A percentile compares a stretch with the other conserved stretches of the same genome.
Evolutionary conservation across 2,797 vertebrate genomes (phyloP).

Genomic region (Anguilla anguilla): DNA sequence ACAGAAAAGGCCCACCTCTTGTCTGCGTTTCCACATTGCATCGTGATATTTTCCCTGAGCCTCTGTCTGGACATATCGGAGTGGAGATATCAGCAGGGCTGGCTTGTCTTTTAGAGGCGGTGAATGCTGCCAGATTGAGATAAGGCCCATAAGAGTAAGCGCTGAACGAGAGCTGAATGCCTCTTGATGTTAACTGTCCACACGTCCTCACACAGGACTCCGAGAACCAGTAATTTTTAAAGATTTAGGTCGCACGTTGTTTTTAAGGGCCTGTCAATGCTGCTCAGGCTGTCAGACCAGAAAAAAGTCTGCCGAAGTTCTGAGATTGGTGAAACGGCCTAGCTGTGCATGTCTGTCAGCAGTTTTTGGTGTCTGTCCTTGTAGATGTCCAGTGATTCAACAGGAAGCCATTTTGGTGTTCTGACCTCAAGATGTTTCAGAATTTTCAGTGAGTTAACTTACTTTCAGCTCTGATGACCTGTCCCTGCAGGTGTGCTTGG

Average conservation of each 20-base stretch:
- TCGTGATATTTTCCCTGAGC: slow-evolving; percentile 11
- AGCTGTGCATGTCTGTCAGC: neutral
- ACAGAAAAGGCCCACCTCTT: neutral
- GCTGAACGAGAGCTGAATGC: neutral
- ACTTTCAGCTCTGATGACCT: neutral
- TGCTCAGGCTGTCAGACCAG: neutral
- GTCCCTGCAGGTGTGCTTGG: neutral
- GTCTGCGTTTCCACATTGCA: neutral
- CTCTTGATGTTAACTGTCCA: neutral
- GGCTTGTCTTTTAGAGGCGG: neutral
- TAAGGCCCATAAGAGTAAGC: neutral
- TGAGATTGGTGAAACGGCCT: neutral
- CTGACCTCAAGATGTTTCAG: neutral
- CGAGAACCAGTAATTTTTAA: neutral
- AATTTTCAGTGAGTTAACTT: neutral
- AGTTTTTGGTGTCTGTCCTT: neutral
- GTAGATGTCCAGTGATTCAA: neutral
- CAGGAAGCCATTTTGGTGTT: neutral
- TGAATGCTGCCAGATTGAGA: neutral
- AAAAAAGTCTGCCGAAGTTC: neutral
- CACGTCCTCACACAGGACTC: neutral
- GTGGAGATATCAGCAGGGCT: neutral
- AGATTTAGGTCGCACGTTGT: neutral
- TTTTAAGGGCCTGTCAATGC: neutral
- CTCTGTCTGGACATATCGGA: neutral